Evolutionary conservation across 1,140 invertebrate species (phyloP), one percentile per base, ranked within the genome.

Genomic region (Pseudomyrmex dendroicus): DNA sequence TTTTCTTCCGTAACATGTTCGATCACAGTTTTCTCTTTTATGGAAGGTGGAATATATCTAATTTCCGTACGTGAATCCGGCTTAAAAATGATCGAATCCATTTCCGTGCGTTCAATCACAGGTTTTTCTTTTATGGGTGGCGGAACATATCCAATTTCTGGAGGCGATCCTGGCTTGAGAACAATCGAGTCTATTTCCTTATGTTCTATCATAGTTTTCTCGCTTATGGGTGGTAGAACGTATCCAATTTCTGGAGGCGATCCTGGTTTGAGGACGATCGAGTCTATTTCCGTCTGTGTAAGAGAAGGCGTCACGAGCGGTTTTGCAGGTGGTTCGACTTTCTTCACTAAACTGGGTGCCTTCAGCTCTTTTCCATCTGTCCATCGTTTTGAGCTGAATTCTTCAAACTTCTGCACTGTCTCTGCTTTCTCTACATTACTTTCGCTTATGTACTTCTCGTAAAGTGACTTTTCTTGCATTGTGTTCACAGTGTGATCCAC

Each of bases 11-110:
- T 96, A 1, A 96, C 93, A 84, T 96, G 44, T 5, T 80, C 54
- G 3, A 48, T 20, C 20, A 20, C 1, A 48, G 22, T 94, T 0
- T 94, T 94, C 13, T 95, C 93, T 4, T 78, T 10, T 15, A 85
- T 22, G 59, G 93, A 93, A 7, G 93, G 92, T 57, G 95, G 94
- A 4, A 95, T 95, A 90, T 95, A 96, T 13, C 94, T 95, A 13
- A 96, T 96, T 93, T 96, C 95, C 20, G 96, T 96, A 10, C 96
- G 95, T 1, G 96, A 94, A 10, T 96, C 96, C 0, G 96, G 96
- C 90, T 96, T 94, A 10, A 96, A 86, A 62, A 84, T 62, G 48
- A 92, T 57, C 62, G 83, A 44, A 72, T 89, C 83, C 8, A 57
- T 20, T 61, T 84, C 84, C 1, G 35, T 94, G 84, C 95, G 44